Evolutionary conservation across 2,113 vertebrate species (phyloP).

Genomic region (Vidua chalybeata): DNA sequence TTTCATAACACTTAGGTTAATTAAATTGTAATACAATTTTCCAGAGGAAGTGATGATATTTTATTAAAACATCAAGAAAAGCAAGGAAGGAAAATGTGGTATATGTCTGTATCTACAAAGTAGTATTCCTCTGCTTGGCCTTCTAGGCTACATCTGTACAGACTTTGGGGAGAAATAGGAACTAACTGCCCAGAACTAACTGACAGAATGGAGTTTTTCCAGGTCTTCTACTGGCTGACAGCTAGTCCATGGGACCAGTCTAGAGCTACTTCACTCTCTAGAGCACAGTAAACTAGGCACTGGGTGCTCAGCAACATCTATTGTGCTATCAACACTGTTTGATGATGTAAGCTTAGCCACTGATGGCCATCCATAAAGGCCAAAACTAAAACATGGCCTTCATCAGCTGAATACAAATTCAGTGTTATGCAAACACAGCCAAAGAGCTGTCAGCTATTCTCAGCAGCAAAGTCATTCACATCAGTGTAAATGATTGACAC

Average conservation of each 20-base stretch:
- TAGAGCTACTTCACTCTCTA: neutral
- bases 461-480: neutral
- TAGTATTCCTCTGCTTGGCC: neutral
- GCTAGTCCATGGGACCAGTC: neutral
- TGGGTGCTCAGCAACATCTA: neutral
- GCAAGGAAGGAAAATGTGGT: neutral
- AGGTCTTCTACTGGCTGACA: neutral
- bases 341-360: neutral
- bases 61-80: neutral
- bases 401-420: neutral
- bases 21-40: neutral
- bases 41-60: neutral
- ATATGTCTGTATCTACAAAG: neutral
- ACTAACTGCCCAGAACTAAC: neutral
- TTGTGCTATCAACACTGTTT: neutral
- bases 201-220: neutral
- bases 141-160: neutral
- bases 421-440: neutral
- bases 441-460: neutral
- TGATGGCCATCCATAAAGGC: fast-evolving
- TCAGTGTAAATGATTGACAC: neutral
- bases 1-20: neutral
- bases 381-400: neutral
- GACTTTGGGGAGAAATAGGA: neutral
- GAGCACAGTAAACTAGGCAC: neutral